phyloP scores from a whole-genome alignment of 2,113 vertebrate genomes.

The Eulemur rufifrons region DNA sequence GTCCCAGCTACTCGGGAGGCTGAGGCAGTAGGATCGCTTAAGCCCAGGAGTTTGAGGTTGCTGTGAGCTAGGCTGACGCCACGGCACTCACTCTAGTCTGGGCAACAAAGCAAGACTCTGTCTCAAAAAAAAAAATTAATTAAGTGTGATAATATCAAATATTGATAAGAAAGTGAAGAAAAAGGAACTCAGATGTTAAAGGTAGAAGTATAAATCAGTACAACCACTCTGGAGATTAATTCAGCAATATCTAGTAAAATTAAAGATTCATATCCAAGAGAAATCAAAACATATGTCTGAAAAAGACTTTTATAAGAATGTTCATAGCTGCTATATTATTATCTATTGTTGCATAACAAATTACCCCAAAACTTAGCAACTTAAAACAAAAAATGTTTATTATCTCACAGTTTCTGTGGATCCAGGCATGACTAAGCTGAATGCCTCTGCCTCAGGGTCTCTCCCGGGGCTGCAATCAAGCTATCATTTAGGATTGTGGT shows the following conservation, averaged over 20 bases:
- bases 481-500: background rate
- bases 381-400: conserved; percentile 5
- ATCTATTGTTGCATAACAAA: background rate
- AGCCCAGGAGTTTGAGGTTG: no score
- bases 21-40: no score
- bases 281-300: background rate
- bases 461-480: background rate
- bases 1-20: no score
- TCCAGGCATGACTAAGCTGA: background rate
- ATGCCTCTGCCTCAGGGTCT: background rate
- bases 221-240: background rate
- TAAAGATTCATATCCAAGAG: background rate
- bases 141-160: background rate
- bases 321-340: background rate
- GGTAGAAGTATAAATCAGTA: background rate
- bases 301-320: background rate
- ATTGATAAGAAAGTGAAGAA: background rate
- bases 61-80: no score
- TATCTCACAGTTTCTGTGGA: background rate
- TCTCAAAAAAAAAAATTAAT: background rate
- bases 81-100: no score
- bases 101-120: no score
- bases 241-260: conserved; percentile 14
- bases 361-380: background rate
- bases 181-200: background rate